Conservation (phyloP, 2,113 vertebrate species). For the Podocnemis expansa region DNA sequence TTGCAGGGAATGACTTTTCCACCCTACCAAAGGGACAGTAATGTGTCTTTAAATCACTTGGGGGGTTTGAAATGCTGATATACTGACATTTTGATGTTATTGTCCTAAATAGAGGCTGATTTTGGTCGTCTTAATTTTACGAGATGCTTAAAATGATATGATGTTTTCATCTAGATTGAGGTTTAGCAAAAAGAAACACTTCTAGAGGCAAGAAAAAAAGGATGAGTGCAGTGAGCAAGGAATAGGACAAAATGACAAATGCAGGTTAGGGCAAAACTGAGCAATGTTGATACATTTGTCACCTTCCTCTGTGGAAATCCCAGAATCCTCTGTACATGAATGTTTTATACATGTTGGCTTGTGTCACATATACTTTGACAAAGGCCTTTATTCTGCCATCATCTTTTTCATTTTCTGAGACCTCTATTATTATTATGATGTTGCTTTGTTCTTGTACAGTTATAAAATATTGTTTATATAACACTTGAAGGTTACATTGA, state of each 20-base stretch:
- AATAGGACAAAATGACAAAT: neutral
- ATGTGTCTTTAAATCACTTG: neutral
- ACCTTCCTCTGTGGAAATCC: neutral
- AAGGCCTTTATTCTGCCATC: neutral
- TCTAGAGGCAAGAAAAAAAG: neutral
- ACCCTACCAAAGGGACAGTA: too few species aligned
- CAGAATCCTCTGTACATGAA: neutral
- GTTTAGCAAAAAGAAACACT: neutral
- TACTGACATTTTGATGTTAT: neutral
- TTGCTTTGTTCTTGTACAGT: neutral
- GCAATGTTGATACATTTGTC: neutral
- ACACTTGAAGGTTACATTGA: neutral
- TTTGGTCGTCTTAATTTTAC: neutral
- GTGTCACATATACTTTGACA: neutral
- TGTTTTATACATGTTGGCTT: neutral
- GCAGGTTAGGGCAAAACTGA: neutral
- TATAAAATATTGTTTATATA: neutral
- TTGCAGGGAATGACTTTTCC: neutral
- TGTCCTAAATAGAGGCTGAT: neutral
- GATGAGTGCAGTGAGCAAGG: neutral
- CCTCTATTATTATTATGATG: neutral
- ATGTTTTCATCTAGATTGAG: neutral
- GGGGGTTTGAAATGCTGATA: neutral
- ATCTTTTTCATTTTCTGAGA: neutral
- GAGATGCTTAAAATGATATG: neutral